Evolutionary conservation across 1,140 invertebrate species (phyloP).

Genomic region (Drosophila pachea): DNA sequence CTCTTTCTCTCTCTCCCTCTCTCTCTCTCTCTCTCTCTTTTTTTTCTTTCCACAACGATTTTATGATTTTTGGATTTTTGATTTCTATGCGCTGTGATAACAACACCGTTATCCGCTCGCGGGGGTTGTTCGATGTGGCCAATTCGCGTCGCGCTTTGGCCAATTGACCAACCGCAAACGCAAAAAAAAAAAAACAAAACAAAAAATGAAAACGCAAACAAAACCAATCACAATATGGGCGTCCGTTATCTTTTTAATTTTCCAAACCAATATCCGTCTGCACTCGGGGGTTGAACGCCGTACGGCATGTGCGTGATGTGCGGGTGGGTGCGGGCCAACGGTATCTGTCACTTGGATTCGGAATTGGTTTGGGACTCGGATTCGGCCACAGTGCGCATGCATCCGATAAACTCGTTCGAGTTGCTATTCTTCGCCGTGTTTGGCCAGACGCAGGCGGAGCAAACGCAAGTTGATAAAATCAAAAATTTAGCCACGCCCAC

Average conservation of each 20-base stretch:
- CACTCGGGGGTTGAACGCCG: constrained; percentile 60
- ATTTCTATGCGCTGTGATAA: constrained; percentile 27
- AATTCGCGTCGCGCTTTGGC: constrained; percentile 27
- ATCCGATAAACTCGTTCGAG: constrained; percentile 94
- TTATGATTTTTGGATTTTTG: constrained; percentile 4
- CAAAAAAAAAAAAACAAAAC: constrained; percentile 2
- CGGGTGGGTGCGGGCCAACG: background rate
- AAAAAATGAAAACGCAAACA: no score
- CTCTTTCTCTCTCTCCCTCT: constrained; percentile 43
- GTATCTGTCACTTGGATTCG: constrained; percentile 4
- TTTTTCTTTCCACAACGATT: constrained; percentile 1
- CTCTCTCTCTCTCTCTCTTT: constrained; percentile 40
- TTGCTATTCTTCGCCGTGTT: constrained; percentile 99
- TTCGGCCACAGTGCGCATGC: constrained; percentile 87
- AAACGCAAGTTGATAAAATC: constrained; percentile 82
- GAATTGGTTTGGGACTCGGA: constrained; percentile 35
- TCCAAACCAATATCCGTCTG: constrained; percentile 51
- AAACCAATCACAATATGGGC: constrained; percentile 40
- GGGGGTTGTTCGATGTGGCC: constrained; percentile 58
- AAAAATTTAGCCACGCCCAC: constrained; percentile 79
- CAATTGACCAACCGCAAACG: constrained; percentile 59
- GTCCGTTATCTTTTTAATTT: constrained; percentile 78
- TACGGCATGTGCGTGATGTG: constrained; percentile 11
- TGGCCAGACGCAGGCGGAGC: constrained; percentile 94
- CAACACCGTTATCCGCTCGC: constrained; percentile 34